These are phyloP conservation scores for Hydrolagus affinis DNA, from an alignment of 2,113 vertebrate genomes.

Conservation along the genomic window DNA sequence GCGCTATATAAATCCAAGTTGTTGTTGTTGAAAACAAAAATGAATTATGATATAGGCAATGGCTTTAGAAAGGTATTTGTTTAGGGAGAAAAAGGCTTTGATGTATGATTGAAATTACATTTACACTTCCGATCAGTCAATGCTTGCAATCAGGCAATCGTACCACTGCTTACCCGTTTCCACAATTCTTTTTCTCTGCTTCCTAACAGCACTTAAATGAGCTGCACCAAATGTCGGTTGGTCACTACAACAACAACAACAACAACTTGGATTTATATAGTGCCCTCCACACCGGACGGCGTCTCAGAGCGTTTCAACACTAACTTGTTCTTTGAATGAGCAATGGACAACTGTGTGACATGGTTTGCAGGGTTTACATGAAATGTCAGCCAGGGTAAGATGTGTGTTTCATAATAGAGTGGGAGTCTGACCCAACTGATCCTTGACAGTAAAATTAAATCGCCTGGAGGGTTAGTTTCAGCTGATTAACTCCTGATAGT, in stretches of 20 bases:
- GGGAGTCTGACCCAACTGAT: neutral
- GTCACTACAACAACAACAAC: too few species aligned
- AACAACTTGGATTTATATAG: too few species aligned
- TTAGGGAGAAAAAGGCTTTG: too few species aligned
- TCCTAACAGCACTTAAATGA: neutral
- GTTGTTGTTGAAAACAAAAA: too few species aligned
- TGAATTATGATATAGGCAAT: too few species aligned
- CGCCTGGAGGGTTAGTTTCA: neutral
- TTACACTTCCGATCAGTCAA: neutral
- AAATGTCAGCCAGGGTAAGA: neutral
- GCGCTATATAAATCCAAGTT: too few species aligned
- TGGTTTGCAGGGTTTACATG: neutral
- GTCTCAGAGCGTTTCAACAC: too few species aligned
- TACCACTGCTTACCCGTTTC: neutral
- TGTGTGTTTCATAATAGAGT: neutral
- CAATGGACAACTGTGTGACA: neutral
- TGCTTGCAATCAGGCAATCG: neutral
- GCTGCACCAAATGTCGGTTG: too few species aligned
- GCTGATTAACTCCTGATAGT: neutral
- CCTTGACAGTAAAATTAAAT: neutral
- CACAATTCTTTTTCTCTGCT: neutral
- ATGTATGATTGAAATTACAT: neutral
- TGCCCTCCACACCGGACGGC: too few species aligned
- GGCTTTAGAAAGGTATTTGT: too few species aligned
- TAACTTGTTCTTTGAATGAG: neutral